phyloP scores from a whole-genome alignment of 2,113 vertebrate genomes.

The Hemicordylus capensis region DNA sequence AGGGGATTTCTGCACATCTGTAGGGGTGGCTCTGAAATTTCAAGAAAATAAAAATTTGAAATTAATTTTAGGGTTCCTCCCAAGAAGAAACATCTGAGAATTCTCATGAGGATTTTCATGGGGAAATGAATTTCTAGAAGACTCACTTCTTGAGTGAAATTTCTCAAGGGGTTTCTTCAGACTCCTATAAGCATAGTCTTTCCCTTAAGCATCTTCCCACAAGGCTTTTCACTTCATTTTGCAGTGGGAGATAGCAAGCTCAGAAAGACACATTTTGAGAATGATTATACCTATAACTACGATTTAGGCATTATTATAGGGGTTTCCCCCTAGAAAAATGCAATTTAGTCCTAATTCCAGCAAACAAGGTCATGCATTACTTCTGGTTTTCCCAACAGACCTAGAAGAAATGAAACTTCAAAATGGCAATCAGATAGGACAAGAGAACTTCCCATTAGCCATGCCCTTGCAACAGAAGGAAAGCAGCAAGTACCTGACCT shows the following conservation, averaged over 20 bases:
- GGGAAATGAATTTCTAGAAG: too few species aligned
- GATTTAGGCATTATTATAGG: constrained; percentile 48
- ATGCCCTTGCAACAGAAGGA: neutral
- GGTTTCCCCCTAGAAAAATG: constrained; percentile 50
- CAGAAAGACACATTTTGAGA: constrained; percentile 50
- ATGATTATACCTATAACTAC: constrained; percentile 54
- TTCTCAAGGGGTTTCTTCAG: too few species aligned
- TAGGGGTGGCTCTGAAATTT: too few species aligned
- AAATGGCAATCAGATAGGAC: constrained; percentile 44
- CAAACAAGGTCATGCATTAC: constrained; percentile 35
- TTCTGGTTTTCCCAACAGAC: constrained; percentile 41
- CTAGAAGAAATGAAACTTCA: constrained; percentile 16
- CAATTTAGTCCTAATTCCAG: constrained; percentile 58
- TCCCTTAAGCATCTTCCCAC: neutral
- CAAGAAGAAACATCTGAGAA: too few species aligned
- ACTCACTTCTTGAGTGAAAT: too few species aligned
- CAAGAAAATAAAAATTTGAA: too few species aligned
- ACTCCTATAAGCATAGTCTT: neutral
- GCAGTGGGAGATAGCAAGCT: constrained; percentile 45
- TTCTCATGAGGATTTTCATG: too few species aligned
- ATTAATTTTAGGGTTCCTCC: too few species aligned
- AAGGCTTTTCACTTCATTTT: constrained; percentile 40
- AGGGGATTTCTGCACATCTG: too few species aligned
- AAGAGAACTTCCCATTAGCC: constrained; percentile 40
- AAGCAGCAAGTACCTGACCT: constrained; percentile 42